Percentiles rank a stretch among this genome's conserved stretches.
These are phyloP conservation scores for Dermatophagoides farinae DNA, from an alignment of 1,140 invertebrate species.

Conservation along the genomic window DNA sequence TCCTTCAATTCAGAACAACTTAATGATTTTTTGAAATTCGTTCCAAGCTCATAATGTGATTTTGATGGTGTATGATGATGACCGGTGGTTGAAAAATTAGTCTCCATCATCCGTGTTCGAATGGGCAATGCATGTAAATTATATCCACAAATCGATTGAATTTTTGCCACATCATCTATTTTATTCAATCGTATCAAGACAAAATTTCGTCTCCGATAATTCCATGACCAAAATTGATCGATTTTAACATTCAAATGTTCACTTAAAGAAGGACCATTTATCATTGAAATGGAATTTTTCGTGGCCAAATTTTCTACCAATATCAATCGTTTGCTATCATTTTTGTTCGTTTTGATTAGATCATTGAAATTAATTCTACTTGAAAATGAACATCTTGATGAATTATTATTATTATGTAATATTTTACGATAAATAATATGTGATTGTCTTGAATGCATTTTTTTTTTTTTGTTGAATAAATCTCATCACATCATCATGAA, in stretches of 20 bases:
- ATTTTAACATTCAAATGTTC: neutral
- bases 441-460: no score
- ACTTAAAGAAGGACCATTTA: neutral
- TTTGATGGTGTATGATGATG: neutral
- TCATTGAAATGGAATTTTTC: no score
- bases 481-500: no score
- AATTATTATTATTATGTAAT: no score
- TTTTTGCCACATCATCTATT: neutral
- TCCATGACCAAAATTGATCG: neutral
- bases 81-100: neutral
- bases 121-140: conserved; percentile 8
- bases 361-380: neutral
- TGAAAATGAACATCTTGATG: no score
- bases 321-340: neutral
- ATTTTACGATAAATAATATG: no score
- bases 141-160: neutral
- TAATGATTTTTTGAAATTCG: neutral
- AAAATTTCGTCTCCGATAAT: neutral
- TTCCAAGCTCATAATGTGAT: neutral
- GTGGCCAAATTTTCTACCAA: neutral
- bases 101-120: neutral
- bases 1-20: neutral
- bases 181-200: neutral
- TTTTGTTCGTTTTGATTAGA: neutral
- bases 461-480: no score